Evolutionary conservation across 2,888 invertebrate genomes (phyloP).

Genomic region (Tubulanus polymorphus): DNA sequence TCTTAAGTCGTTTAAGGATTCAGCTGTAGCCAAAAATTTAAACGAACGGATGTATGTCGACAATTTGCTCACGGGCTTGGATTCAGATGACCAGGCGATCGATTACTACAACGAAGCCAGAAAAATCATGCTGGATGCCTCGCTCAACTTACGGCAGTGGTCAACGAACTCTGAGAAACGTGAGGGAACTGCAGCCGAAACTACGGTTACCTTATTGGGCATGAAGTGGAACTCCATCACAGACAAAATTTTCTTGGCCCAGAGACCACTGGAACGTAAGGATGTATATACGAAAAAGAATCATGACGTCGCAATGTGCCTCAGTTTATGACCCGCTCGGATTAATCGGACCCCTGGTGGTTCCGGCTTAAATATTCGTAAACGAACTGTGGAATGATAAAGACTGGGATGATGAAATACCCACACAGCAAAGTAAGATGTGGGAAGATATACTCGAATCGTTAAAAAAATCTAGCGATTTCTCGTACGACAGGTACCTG

Average conservation of each 20-base stretch:
- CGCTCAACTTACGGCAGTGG: constrained; percentile 15
- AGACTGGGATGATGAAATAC: not conserved
- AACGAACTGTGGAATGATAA: not conserved
- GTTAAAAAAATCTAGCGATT: no score
- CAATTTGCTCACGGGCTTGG: constrained; percentile 13
- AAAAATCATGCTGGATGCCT: constrained; percentile 7
- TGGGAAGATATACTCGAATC: not conserved
- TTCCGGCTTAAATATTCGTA: not conserved
- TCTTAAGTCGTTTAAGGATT: constrained; percentile 2
- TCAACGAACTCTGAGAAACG: constrained; percentile 4
- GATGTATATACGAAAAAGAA: no score
- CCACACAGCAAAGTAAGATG: not conserved
- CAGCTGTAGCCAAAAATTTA: not conserved
- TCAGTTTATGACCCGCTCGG: not conserved
- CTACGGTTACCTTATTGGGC: constrained; percentile 9
- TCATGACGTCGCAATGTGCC: not conserved
- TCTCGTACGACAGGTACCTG: no score
- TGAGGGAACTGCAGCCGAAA: not conserved
- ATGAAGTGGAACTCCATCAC: constrained; percentile 5
- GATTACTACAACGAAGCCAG: constrained; percentile 8
- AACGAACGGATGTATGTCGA: constrained; percentile 11
- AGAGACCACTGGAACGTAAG: no score
- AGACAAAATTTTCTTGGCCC: not conserved
- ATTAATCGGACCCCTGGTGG: not conserved
- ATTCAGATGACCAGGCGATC: not conserved